These are phyloP conservation scores for Cyphomyrus discorhynchus DNA, from an alignment of 2,113 vertebrate species.

Conservation along the genomic window DNA sequence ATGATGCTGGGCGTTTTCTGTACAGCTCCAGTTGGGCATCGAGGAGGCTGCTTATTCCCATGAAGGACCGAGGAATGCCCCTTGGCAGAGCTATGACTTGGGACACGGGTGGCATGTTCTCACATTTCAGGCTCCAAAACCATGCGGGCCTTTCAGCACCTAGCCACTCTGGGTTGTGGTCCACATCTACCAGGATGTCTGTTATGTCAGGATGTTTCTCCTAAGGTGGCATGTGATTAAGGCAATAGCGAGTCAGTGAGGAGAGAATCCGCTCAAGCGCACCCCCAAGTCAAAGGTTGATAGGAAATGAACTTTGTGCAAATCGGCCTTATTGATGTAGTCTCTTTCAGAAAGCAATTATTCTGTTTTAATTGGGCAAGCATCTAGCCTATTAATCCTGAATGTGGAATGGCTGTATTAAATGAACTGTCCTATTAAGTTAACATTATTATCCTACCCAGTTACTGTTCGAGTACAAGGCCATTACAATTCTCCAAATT, in stretches of 20 bases:
- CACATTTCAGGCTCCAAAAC: neutral
- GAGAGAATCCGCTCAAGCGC: neutral
- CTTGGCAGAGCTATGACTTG: neutral
- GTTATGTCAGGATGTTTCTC: neutral
- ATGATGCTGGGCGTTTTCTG: neutral
- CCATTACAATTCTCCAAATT: slow-evolving; percentile 33
- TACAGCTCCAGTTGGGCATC: neutral
- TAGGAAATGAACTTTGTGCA: slow-evolving; percentile 1
- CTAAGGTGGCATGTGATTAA: neutral
- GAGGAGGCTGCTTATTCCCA: neutral
- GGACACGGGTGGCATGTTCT: neutral
- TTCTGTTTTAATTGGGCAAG: slow-evolving; percentile 44
- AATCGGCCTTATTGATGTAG: neutral
- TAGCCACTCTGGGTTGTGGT: neutral
- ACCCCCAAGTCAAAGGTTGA: neutral
- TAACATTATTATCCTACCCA: slow-evolving; percentile 41
- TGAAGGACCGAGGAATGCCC: neutral
- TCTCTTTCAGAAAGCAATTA: slow-evolving; percentile 40
- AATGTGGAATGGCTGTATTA: slow-evolving; percentile 33
- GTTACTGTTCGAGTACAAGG: slow-evolving; percentile 21
- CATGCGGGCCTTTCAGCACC: neutral
- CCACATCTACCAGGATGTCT: neutral
- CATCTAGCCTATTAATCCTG: slow-evolving; percentile 29
- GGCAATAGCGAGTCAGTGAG: neutral
- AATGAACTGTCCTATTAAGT: slow-evolving; percentile 45